These are phyloP conservation scores for Endomychus coccineus DNA, from an alignment of 2,888 invertebrate genomes.

Conservation along the genomic window DNA sequence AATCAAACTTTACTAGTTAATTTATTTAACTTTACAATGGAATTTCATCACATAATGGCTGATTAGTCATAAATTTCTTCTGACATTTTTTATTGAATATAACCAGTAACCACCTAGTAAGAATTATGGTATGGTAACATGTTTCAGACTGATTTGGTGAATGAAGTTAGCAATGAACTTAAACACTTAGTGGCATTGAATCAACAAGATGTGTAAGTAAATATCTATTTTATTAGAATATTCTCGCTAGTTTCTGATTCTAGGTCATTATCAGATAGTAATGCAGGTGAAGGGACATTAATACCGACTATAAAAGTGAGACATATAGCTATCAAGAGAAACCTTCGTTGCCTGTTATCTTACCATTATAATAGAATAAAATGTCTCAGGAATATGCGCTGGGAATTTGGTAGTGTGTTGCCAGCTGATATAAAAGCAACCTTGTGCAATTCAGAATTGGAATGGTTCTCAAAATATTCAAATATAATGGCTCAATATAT, in stretches of 20 bases:
- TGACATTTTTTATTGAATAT: slow-evolving; percentile 11
- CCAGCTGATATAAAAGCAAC: slow-evolving; percentile 76
- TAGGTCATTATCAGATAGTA: slow-evolving; percentile 15
- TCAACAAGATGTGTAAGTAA: slow-evolving; percentile 74
- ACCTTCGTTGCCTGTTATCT: slow-evolving; percentile 81
- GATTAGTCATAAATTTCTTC: no score
- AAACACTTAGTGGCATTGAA: slow-evolving; percentile 75
- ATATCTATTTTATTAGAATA: slow-evolving; percentile 3
- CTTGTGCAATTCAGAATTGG: slow-evolving; percentile 72
- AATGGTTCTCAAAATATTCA: slow-evolving; percentile 87
- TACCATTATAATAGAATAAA: slow-evolving; percentile 76
- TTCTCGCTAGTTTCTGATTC: slow-evolving; percentile 6
- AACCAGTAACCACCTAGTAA: no score
- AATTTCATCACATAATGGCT: no score
- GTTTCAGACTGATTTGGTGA: slow-evolving; percentile 80
- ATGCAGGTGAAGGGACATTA: slow-evolving; percentile 6
- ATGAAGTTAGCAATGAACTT: slow-evolving; percentile 83
- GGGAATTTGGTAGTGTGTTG: slow-evolving; percentile 92
- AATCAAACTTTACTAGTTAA: no score
- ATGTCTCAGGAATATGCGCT: slow-evolving; percentile 77
- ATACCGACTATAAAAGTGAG: slow-evolving; percentile 75
- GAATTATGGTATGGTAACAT: no score
- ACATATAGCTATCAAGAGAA: slow-evolving; percentile 79
- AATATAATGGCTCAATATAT: slow-evolving; percentile 81
- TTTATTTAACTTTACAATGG: no score